Base-by-base conservation (phyloP, 37 sponge, comb jelly and placozoan species). In the Beroe ovata region DNA sequence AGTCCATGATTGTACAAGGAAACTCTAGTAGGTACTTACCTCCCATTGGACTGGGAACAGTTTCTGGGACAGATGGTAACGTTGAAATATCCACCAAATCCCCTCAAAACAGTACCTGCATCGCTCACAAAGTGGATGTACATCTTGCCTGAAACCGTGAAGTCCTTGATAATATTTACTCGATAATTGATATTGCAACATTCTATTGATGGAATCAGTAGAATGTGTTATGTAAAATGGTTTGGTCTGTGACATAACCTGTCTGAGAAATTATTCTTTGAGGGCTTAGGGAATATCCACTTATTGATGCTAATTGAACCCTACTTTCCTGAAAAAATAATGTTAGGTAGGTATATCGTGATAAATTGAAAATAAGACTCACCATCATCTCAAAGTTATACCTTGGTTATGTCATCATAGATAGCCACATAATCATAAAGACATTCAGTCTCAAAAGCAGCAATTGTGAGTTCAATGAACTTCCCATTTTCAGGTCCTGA, bases 381-480 rank as follows among this genome's bases (percentile, higher is more conserved):
- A n/a, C n/a, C n/a, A n/a, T 47, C 6, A 47, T 47, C 6, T 47
- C 54, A 47, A 47, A 47, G 54, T 47, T 47, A 47, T 11, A 47
- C 84, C 84, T 77, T 29, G 1, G 20, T 14, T 41, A 21, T 77
- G 47, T 23, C 38, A 40, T 77, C 47, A 23, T 77, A 77, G 1
- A 77, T 54, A 21, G 54, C 18, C 23, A 77, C 84, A 40, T 42
- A 77, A 36, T 77, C 84, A 77, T 42, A 77, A 1, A 77, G n/a
- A 19, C 84, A 77, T 54, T 77, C 84, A 3, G 84, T 77, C 21
- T n/a, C 1, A 77, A 77, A 77, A 1, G 42, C 54, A 42, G 25
- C 2, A 20, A 77, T 41, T 21, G 35, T 77, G 1, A 77, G 38
- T 25, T 77, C 54, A 25, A 77, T 77, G 47, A 26, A 77, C 23